These are phyloP conservation scores for Leptinotarsa texana DNA, from an alignment of 1,140 invertebrate genomes.

Conservation along the genomic window DNA sequence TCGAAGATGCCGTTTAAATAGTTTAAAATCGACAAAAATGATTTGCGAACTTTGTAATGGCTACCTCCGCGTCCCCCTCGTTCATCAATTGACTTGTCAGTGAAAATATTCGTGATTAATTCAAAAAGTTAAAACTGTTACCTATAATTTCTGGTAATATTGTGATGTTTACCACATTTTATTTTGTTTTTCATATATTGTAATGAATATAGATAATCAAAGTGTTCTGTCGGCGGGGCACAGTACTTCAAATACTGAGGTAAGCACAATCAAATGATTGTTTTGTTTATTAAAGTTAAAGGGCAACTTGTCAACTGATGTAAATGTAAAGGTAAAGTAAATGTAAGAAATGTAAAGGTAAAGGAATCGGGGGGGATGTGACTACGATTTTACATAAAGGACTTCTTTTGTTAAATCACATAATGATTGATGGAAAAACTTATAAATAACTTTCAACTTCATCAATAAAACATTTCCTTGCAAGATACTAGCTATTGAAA, in stretches of 20 bases:
- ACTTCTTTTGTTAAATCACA: no score
- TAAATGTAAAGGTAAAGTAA: no score
- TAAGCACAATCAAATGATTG: slow-evolving; percentile 45
- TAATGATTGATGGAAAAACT: no score
- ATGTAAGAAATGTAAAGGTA: no score
- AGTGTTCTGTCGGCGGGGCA: slow-evolving; percentile 60
- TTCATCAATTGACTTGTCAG: slow-evolving; percentile 54
- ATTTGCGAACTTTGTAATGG: slow-evolving; percentile 58
- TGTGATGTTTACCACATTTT: slow-evolving; percentile 48
- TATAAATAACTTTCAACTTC: no score
- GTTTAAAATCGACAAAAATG: slow-evolving; percentile 24
- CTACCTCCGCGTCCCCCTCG: slow-evolving; percentile 67
- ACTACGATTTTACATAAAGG: no score
- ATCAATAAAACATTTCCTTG: no score
- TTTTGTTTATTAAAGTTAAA: slow-evolving; percentile 24
- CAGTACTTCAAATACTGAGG: slow-evolving; percentile 60
- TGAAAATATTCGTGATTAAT: slow-evolving; percentile 58
- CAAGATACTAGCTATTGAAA: no score
- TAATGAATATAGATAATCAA: slow-evolving; percentile 61
- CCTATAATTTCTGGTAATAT: neutral
- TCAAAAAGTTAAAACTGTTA: slow-evolving; percentile 32
- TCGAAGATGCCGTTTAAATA: neutral
- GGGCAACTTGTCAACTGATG: neutral
- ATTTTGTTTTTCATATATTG: slow-evolving; percentile 50
- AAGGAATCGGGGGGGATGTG: no score